phyloP scores from a whole-genome alignment of 2,797 vertebrate genomes.

The Microctenopoma steveboyesi region DNA sequence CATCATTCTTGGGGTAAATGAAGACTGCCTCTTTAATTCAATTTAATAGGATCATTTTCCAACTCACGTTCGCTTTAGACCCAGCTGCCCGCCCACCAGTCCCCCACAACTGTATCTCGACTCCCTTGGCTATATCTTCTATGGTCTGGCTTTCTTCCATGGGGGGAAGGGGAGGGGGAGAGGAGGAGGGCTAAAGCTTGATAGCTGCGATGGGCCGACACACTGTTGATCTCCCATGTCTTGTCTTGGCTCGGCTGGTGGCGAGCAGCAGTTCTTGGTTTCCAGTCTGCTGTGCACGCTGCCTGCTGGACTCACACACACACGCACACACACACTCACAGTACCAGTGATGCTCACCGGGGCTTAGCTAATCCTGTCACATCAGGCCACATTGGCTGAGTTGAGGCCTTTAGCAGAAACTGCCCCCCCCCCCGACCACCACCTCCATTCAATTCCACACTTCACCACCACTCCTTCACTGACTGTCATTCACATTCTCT shows the following conservation, averaged over 20 bases:
- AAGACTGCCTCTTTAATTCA: constrained; percentile 90
- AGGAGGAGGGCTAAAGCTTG: constrained; percentile 53
- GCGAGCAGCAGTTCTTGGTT: constrained; percentile 78
- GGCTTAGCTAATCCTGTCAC: constrained; percentile 87
- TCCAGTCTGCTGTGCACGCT: constrained; percentile 66
- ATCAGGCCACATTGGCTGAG: constrained; percentile 77
- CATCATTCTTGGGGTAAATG: constrained; percentile 87
- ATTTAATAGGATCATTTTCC: constrained; percentile 88
- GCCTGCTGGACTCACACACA: constrained; percentile 32
- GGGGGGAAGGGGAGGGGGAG: constrained; percentile 47
- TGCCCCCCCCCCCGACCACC: constrained; percentile 13
- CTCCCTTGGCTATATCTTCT: constrained; percentile 65
- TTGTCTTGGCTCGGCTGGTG: constrained; percentile 80
- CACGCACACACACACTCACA: constrained; percentile 46
- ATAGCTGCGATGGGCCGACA: constrained; percentile 71
- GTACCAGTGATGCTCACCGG: constrained; percentile 83
- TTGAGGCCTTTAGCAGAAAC: constrained; percentile 76
- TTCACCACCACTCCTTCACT: constrained; percentile 48
- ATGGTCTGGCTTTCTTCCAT: constrained; percentile 58
- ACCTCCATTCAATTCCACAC: constrained; percentile 60
- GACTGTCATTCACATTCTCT: constrained; percentile 14
- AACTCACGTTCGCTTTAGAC: constrained; percentile 82
- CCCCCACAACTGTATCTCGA: constrained; percentile 62
- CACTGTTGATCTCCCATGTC: constrained; percentile 77
- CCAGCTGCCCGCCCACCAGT: constrained; percentile 76